phyloP scores from a whole-genome alignment of 2,888 invertebrate genomes.

The Tribolium freemani region DNA sequence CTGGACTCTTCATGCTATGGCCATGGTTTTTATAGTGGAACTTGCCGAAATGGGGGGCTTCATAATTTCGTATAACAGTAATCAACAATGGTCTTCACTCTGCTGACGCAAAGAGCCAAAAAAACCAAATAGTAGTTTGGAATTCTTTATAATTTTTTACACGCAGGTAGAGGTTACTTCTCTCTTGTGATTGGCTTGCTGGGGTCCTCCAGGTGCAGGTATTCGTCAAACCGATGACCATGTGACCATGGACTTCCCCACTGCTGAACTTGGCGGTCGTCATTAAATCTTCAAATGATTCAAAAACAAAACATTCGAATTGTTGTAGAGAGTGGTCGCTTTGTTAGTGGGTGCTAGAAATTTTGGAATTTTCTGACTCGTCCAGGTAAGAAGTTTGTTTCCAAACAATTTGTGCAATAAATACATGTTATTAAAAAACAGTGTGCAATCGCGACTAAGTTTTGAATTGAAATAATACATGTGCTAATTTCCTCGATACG shows the following conservation, averaged over 20 bases:
- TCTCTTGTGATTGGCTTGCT: neutral
- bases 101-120: conserved; percentile 6
- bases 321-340: conserved; percentile 6
- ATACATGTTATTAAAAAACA: conserved; percentile 10
- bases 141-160: neutral
- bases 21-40: neutral
- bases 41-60: neutral
- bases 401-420: conserved; percentile 17
- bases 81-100: neutral
- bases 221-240: conserved; percentile 6
- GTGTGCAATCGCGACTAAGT: conserved; percentile 5
- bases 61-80: neutral
- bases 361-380: neutral
- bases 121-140: conserved; percentile 4
- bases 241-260: conserved; percentile 33
- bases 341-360: neutral
- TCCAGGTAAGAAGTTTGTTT: neutral
- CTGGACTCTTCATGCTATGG: neutral
- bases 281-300: conserved; percentile 30
- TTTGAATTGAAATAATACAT: conserved; percentile 11
- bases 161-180: neutral
- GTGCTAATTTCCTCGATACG: conserved; percentile 12
- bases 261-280: conserved; percentile 28
- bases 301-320: conserved; percentile 31
- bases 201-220: neutral